phyloP scores from a whole-genome alignment of 1,140 invertebrate species.

The Elysia chlorotica region DNA sequence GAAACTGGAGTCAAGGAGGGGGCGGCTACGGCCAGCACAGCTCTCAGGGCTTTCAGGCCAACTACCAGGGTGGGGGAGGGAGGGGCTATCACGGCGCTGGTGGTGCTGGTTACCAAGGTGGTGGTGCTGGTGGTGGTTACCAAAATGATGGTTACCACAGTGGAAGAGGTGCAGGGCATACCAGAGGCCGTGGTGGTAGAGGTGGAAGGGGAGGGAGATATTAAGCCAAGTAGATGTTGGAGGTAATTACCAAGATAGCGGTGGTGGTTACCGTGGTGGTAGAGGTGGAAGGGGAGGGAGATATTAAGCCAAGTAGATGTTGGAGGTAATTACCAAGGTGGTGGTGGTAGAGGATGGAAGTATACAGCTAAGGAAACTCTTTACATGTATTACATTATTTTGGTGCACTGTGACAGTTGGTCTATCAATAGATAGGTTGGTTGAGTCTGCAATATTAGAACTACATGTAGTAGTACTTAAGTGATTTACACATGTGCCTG shows the following conservation, averaged over 20 bases:
- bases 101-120: conserved; percentile 17
- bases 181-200: not conserved
- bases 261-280: not conserved
- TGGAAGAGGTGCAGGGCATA: not conserved
- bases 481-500: too few species aligned
- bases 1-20: conserved; percentile 41
- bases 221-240: too few species aligned
- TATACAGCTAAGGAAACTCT: too few species aligned
- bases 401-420: too few species aligned
- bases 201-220: not conserved
- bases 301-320: not conserved
- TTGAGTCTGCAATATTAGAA: too few species aligned
- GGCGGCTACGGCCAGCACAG: too few species aligned
- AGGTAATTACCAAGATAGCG: not conserved
- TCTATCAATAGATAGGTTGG: too few species aligned
- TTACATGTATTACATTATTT: too few species aligned
- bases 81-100: conserved; percentile 24
- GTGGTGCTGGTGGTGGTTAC: conserved; percentile 4
- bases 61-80: conserved; percentile 22
- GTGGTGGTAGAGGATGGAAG: too few species aligned
- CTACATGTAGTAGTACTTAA: too few species aligned
- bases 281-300: conserved; percentile 8
- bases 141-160: not conserved
- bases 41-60: too few species aligned
- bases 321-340: too few species aligned